Evolutionary conservation across 2,797 vertebrate genomes (phyloP).

Genomic region (Spea hammondii): DNA sequence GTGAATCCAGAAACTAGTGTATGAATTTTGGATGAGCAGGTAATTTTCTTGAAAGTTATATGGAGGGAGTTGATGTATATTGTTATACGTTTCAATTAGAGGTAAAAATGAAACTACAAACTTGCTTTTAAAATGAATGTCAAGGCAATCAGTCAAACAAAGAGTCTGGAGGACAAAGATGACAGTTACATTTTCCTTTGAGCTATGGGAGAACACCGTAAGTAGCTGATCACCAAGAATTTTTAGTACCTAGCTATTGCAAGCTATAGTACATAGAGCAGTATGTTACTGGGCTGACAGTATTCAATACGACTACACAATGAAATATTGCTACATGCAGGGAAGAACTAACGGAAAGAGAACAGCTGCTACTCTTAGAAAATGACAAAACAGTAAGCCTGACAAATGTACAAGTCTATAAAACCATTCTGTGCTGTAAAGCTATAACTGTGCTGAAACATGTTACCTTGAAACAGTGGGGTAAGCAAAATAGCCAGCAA

Average conservation of each 20-base stretch:
- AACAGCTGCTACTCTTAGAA: constrained; percentile 51
- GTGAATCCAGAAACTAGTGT: background rate
- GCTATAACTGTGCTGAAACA: constrained; percentile 33
- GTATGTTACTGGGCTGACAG: constrained; percentile 44
- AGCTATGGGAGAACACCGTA: constrained; percentile 44
- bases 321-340: constrained; percentile 46
- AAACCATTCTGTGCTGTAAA: constrained; percentile 45
- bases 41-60: constrained; percentile 37
- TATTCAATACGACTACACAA: constrained; percentile 42
- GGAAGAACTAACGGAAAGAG: constrained; percentile 39
- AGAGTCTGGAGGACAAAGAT: constrained; percentile 45
- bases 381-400: constrained; percentile 51
- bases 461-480: constrained; percentile 42
- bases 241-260: constrained; percentile 41
- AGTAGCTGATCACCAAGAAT: constrained; percentile 45
- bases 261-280: constrained; percentile 42
- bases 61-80: constrained; percentile 41
- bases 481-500: constrained; percentile 21
- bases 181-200: constrained; percentile 51
- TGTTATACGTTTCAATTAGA: constrained; percentile 51
- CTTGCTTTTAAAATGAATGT: constrained; percentile 51
- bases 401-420: constrained; percentile 50
- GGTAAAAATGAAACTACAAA: constrained; percentile 47
- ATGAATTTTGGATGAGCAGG: constrained; percentile 20
- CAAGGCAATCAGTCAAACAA: constrained; percentile 43